Percentiles rank a stretch among this genome's conserved stretches.
Evolutionary conservation across 30 jellyfish, hydroid and myxozoan genomes (phyloP).

Genomic region (Rhopilema esculentum): DNA sequence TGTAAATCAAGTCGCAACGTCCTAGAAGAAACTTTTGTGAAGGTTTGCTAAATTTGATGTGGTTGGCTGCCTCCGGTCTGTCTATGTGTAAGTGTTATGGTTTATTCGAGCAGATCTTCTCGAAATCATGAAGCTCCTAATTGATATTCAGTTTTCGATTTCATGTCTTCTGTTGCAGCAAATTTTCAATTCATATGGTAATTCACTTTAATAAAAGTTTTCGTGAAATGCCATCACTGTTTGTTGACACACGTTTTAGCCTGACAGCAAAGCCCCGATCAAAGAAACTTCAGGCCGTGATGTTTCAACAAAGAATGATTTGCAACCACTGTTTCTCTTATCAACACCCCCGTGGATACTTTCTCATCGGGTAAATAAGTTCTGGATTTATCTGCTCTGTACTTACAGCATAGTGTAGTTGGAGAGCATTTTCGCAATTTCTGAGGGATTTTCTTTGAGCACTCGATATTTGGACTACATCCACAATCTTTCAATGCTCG

Average conservation of each 20-base stretch:
- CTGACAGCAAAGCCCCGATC: conserved; percentile 2
- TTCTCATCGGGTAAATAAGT: neutral
- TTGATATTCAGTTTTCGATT: neutral
- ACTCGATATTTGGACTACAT: conserved; percentile 19
- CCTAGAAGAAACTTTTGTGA: neutral
- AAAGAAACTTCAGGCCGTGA: conserved; percentile 35
- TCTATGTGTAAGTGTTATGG: neutral
- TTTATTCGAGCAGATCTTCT: neutral
- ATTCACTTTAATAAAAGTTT: neutral
- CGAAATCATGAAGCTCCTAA: neutral
- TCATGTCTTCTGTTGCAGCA: neutral
- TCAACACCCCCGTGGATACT: conserved; percentile 32
- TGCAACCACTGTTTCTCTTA: conserved; percentile 3
- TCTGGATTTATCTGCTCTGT: neutral
- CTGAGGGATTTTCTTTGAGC: conserved; percentile 41
- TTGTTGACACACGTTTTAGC: conserved; percentile 17
- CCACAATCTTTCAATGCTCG: neutral
- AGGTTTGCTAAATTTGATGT: neutral
- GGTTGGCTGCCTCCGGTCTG: neutral
- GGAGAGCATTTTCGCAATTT: conserved; percentile 6
- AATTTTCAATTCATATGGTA: neutral
- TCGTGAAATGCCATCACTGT: conserved; percentile 14
- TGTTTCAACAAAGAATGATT: neutral
- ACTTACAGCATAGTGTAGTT: neutral
- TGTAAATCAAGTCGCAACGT: neutral